Percentiles rank a stretch among this genome's conserved stretches.
Evolutionary conservation across 2,797 vertebrate species (phyloP).

Genomic region (Echeneis naucrates): DNA sequence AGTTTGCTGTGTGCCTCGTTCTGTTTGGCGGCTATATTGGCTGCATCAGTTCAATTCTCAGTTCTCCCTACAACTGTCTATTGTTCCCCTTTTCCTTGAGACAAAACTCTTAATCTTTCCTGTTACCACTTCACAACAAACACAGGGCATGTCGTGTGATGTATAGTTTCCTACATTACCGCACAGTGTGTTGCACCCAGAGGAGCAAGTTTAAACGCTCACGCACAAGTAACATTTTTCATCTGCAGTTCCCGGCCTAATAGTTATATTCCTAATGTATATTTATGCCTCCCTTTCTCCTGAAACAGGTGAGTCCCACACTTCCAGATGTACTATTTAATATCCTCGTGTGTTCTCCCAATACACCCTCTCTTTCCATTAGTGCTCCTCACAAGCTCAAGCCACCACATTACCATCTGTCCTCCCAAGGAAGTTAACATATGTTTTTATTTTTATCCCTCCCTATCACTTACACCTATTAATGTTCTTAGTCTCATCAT

Average conservation of each 20-base stretch:
- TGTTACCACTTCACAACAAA: slow-evolving; percentile 25
- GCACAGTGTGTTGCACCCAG: slow-evolving; percentile 35
- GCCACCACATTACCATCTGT: slow-evolving; percentile 59
- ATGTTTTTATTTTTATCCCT: slow-evolving; percentile 69
- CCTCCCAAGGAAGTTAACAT: slow-evolving; percentile 63
- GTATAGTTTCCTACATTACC: slow-evolving; percentile 47
- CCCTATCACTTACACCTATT: slow-evolving; percentile 67
- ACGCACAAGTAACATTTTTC: slow-evolving; percentile 56
- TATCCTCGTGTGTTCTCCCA: slow-evolving; percentile 67
- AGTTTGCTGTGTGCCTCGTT: slow-evolving; percentile 32
- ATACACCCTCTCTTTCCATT: slow-evolving; percentile 58
- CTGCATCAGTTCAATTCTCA: slow-evolving; percentile 48
- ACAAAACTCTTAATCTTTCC: slow-evolving; percentile 33
- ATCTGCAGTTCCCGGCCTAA: slow-evolving; percentile 47
- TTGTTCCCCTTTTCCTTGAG: slow-evolving; percentile 31
- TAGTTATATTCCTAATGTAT: slow-evolving; percentile 56
- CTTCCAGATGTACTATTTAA: slow-evolving; percentile 71
- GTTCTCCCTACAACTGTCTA: slow-evolving; percentile 36
- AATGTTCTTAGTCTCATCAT: slow-evolving; percentile 66
- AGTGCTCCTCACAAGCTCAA: slow-evolving; percentile 48
- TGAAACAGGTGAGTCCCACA: slow-evolving; percentile 46
- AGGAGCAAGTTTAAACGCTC: slow-evolving; percentile 43
- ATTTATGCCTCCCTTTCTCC: slow-evolving; percentile 41
- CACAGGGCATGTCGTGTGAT: slow-evolving; percentile 32
- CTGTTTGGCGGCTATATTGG: slow-evolving; percentile 52